Evolutionary conservation across 2,888 invertebrate species (phyloP), one percentile per base, ranked within the genome.

Genomic region (Creontiades dilutus): DNA sequence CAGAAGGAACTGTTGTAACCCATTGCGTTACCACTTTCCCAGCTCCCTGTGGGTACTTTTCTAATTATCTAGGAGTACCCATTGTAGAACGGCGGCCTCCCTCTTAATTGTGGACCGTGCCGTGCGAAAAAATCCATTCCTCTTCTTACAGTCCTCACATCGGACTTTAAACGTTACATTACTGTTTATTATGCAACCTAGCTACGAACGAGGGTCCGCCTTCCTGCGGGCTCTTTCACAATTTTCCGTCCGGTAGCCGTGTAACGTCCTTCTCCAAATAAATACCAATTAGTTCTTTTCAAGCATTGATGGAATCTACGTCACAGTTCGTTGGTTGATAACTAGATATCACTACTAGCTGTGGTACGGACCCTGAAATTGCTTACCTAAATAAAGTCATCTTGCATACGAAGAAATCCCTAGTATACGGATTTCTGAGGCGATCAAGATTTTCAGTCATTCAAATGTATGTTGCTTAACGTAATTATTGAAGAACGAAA

Each of bases 211-310:
- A 27, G 68, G 23, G 68, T 19, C 12, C 68, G 12, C 23, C 68
- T 68, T 68, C 57, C 57, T 57, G 57, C 57, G 57, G 14, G n/a
- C 55, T 37, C 57, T 57, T 57, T 57, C 57, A n/a, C n/a, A 57
- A 57, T 57, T 57, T 57, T 57, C 16, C 57, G 7, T 57, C 57
- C 57, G 16, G n/a, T 1, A 57, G n/a, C 57, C 57, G 0, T 57
- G 5, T n/a, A 57, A 11, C 57, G 57, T 57, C 57, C 57, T 57
- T 57, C 55, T 13, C 57, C n/a, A 57, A 57, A 57, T 57, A 57
- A 57, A 57, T 52, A 16, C 16, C 52, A 57, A 57, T 57, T n/a
- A n/a, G n/a, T n/a, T 7, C 57, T 57, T 57, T n/a, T n/a, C 57
- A 57, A 16, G 16, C 57, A n/a, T 57, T 57, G 57, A 57, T 57